These are phyloP conservation scores for Bos taurus DNA, from an alignment of 2,113 vertebrate genomes.

Conservation along the genomic window DNA sequence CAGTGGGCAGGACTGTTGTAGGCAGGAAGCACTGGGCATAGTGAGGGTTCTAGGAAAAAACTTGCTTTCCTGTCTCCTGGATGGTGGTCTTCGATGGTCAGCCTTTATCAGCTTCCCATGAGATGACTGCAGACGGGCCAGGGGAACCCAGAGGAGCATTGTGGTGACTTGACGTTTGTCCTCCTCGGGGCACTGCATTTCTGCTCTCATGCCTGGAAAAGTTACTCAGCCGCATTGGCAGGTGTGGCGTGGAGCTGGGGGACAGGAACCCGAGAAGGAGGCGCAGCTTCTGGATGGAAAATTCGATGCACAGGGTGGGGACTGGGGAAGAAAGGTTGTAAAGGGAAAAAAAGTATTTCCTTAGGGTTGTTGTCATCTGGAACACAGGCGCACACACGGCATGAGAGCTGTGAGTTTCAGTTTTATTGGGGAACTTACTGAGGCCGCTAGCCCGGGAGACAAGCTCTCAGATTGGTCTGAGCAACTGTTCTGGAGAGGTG, in stretches of 20 bases:
- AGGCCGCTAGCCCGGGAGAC: background rate
- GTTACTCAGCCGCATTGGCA: background rate
- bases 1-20: background rate
- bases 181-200: too few species aligned
- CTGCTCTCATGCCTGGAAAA: background rate
- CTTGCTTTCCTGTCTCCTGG: background rate
- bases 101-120: background rate
- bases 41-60: background rate
- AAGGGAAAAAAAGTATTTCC: background rate
- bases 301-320: background rate
- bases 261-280: fast-evolving
- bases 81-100: background rate
- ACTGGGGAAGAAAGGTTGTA: background rate
- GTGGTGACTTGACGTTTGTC: background rate
- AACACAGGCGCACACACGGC: fast-evolving
- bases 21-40: background rate
- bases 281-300: background rate
- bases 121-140: background rate
- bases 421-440: background rate
- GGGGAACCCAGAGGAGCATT: background rate
- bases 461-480: background rate
- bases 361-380: background rate
- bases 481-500: background rate
- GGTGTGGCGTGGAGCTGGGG: background rate
- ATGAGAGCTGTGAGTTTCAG: background rate